These are phyloP conservation scores for Drosophila tropicalis DNA, from an alignment of 1,140 invertebrate species.

Conservation along the genomic window DNA sequence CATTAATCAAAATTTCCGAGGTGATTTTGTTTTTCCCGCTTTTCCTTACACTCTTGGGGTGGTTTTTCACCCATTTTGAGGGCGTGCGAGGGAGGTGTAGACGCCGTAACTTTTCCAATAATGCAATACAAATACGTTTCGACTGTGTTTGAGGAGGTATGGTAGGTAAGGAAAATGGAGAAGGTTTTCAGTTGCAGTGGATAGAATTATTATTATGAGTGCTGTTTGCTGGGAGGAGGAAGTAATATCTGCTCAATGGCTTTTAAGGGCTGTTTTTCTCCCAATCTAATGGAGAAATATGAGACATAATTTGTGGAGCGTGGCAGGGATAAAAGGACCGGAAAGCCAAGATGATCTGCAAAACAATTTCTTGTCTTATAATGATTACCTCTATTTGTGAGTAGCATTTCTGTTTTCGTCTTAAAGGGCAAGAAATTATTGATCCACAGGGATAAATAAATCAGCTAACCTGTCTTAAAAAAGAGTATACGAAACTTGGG, in stretches of 20 bases:
- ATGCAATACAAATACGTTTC: conserved; percentile 46
- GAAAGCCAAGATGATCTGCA: conserved; percentile 7
- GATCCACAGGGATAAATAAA: too few relatives aligned
- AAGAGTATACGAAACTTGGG: too few relatives aligned
- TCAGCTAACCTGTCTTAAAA: too few relatives aligned
- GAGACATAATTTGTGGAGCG: conserved; percentile 14
- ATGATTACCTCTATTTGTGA: conserved; percentile 25
- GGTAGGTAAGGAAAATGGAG: conserved; percentile 19
- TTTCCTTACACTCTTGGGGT: conserved; percentile 34
- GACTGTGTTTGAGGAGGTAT: background rate
- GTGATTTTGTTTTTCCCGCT: conserved; percentile 22
- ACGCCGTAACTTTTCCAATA: conserved; percentile 44
- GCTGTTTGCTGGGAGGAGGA: background rate
- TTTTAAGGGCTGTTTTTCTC: conserved; percentile 4
- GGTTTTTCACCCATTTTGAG: conserved; percentile 24
- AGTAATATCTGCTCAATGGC: conserved; percentile 12
- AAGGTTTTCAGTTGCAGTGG: conserved; percentile 36
- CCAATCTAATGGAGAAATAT: background rate
- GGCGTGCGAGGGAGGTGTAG: background rate
- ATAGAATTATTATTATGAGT: conserved; percentile 13
- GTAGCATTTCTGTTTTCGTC: background rate
- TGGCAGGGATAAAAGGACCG: background rate
- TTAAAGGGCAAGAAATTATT: background rate
- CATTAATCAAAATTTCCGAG: conserved; percentile 73
- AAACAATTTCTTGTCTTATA: conserved; percentile 27